phyloP scores from a whole-genome alignment of 1,140 invertebrate species.

The Cydia fagiglandana region DNA sequence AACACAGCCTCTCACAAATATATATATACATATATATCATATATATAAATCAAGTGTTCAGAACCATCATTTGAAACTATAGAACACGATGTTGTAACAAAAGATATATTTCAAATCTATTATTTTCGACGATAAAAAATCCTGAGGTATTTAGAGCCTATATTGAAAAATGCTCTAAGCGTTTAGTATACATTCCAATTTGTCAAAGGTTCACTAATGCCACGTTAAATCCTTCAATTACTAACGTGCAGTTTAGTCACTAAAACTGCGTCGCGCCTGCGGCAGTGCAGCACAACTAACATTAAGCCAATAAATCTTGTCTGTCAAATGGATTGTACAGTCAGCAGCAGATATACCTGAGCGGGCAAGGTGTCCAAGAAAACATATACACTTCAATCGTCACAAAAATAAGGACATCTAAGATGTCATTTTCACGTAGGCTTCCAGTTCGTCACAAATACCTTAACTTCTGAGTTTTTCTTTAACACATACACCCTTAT shows the following conservation, averaged over 20 bases:
- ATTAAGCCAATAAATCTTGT: constrained; percentile 10
- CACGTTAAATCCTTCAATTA: neutral
- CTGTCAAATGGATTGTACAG: constrained; percentile 3
- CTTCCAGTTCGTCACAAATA: too few species aligned
- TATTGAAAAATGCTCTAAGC: constrained; percentile 34
- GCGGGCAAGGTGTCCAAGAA: too few species aligned
- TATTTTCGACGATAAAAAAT: constrained; percentile 32
- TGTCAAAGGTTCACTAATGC: neutral
- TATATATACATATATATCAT: neutral
- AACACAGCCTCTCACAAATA: constrained; percentile 21
- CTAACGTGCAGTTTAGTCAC: neutral
- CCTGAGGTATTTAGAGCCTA: constrained; percentile 41
- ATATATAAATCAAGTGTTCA: constrained; percentile 26
- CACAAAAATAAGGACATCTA: too few species aligned
- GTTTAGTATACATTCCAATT: constrained; percentile 49
- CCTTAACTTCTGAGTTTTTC: too few species aligned
- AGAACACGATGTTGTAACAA: constrained; percentile 31
- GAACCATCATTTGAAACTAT: constrained; percentile 32
- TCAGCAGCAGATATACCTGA: too few species aligned
- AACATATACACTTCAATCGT: too few species aligned
- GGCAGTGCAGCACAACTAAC: neutral
- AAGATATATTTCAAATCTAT: constrained; percentile 41
- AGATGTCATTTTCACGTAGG: too few species aligned
- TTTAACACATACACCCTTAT: too few species aligned
- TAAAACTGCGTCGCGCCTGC: neutral